Evolutionary conservation across 2,797 vertebrate species (phyloP), one percentile per base, ranked within the genome.

Genomic region (Gadopsis marmoratus): DNA sequence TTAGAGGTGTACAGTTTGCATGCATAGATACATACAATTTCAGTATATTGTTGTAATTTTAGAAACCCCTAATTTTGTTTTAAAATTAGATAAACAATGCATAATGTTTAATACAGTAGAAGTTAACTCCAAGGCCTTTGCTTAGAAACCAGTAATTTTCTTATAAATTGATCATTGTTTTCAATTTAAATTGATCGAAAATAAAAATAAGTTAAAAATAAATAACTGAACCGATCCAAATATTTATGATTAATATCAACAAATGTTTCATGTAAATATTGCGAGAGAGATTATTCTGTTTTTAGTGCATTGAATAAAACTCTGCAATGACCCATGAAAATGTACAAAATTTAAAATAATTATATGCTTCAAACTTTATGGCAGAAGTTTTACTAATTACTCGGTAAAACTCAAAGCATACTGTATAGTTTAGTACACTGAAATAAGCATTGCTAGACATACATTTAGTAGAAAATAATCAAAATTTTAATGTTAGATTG

Each of bases 291-390:
- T n/a, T n/a, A n/a, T n/a, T n/a, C n/a, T n/a, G 11, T 47, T 7
- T 8, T 17, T 35, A 17, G 2, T 64, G 3, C 0, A 7, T 6
- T 56, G 3, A 16, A 29, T 45, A 23, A 11, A 53, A 56, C 11
- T 45, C 7, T 21, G 26, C 3, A 72, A 75, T 19, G 13, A 53
- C 2, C 9, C 9, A 29, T 9, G 4, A 35, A 56, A 62, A 31
- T 13, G 0, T 37, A 4, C 0, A 29, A 9, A 43, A 53, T 12
- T 35, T 23, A 53, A 51, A 41, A 64, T 2, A 0, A 26, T 53
- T 0, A 26, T 53, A 5, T 62, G 14, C 12, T 50, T 50, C 17
- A 5, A 50, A 39, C n/a, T 35, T 26, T 35, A 60, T 26, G 33
- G 7, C 3, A n/a, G 4, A 0, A 14, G 0, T 48, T 61, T 55